phyloP scores from a whole-genome alignment of 2,888 invertebrate species.

The Salticus scenicus region DNA sequence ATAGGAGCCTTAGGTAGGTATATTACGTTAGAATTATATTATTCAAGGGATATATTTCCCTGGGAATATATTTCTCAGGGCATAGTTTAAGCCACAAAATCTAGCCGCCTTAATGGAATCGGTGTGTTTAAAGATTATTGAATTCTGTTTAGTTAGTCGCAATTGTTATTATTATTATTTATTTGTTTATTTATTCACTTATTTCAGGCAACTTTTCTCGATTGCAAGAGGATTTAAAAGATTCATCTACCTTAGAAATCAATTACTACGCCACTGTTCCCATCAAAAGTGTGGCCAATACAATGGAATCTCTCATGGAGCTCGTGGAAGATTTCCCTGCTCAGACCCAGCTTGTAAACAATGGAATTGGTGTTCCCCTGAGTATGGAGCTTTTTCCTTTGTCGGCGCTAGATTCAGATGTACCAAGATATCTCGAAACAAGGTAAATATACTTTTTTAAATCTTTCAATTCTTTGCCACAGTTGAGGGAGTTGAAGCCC shows the following conservation, averaged over 20 bases:
- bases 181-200: background rate
- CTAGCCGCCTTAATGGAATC: too few species aligned
- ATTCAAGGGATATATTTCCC: too few species aligned
- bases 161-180: too few species aligned
- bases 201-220: slow-evolving; percentile 59
- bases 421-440: slow-evolving; percentile 42
- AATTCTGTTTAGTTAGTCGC: too few species aligned
- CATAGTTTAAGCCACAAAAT: too few species aligned
- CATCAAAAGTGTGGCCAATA: slow-evolving; percentile 61
- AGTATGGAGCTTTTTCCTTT: slow-evolving; percentile 67
- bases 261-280: slow-evolving; percentile 68
- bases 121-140: too few species aligned
- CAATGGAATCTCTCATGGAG: slow-evolving; percentile 65
- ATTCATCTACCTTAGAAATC: slow-evolving; percentile 55
- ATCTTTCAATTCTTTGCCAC: too few species aligned
- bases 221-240: slow-evolving; percentile 56
- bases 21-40: too few species aligned
- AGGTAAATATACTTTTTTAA: slow-evolving; percentile 45
- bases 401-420: slow-evolving; percentile 43
- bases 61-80: too few species aligned
- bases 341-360: slow-evolving; percentile 64
- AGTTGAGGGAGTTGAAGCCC: too few species aligned
- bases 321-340: slow-evolving; percentile 63
- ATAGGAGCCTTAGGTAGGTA: too few species aligned
- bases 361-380: slow-evolving; percentile 60